These are phyloP conservation scores for Phallusia fumigata DNA, from an alignment of 23 tunicate species.

Conservation along the genomic window DNA sequence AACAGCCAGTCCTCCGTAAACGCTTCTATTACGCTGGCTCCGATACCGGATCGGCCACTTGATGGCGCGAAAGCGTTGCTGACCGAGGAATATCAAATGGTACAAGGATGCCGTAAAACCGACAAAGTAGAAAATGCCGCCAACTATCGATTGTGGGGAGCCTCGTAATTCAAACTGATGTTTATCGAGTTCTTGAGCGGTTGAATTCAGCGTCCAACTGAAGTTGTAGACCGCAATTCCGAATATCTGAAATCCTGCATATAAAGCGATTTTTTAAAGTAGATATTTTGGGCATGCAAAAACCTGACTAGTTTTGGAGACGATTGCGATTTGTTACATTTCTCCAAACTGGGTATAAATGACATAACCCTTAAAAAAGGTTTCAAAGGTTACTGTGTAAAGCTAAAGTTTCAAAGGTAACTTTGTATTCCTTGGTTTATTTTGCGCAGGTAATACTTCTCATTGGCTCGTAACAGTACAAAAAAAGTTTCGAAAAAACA, in stretches of 20 bases:
- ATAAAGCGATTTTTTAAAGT: neutral
- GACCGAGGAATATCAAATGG: slow-evolving; percentile 30
- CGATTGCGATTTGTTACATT: no score
- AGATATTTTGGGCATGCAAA: no score
- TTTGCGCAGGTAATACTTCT: no score
- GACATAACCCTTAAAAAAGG: no score
- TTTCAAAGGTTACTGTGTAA: no score
- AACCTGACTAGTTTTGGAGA: no score
- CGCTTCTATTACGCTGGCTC: neutral
- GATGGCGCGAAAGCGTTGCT: slow-evolving; percentile 33
- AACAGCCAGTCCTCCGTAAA: slow-evolving; percentile 16
- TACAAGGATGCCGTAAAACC: slow-evolving; percentile 43
- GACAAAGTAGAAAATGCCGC: slow-evolving; percentile 34
- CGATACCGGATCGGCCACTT: slow-evolving; percentile 31
- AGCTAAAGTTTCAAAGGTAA: no score
- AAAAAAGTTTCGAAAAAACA: no score
- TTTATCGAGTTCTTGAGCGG: neutral
- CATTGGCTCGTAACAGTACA: no score
- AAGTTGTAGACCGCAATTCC: neutral
- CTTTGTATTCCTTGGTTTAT: no score
- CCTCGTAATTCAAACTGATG: slow-evolving; percentile 9
- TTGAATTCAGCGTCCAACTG: neutral
- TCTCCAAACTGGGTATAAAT: no score
- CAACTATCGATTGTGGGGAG: slow-evolving; percentile 13
- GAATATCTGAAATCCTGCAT: neutral